Percentiles rank a stretch among this genome's conserved stretches.
phyloP scores from a whole-genome alignment of 2,797 vertebrate genomes.

The Pempheris klunzingeri region DNA sequence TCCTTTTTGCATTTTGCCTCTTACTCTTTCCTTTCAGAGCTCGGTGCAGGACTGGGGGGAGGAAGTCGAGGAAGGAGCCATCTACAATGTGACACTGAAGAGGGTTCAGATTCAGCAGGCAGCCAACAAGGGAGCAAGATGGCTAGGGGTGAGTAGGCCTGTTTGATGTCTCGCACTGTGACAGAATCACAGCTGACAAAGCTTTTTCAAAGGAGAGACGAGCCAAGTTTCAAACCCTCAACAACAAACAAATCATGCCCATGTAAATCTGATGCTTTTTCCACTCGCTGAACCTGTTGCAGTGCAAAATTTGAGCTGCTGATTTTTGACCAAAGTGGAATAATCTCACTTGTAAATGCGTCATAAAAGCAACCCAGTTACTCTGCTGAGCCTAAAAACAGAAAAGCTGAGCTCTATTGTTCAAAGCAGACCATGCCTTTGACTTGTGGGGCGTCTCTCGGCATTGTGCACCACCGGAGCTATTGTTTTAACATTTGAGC shows the following conservation, averaged over 20 bases:
- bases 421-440: conserved; percentile 4
- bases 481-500: conserved; percentile 72
- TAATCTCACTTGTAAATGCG: conserved; percentile 13
- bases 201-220: not conserved
- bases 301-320: conserved; percentile 11
- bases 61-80: conserved; percentile 96
- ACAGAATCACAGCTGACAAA: conserved; percentile 12
- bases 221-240: not conserved
- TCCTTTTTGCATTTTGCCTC: conserved; percentile 14
- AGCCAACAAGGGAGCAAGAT: conserved; percentile 96
- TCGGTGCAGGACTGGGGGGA: conserved; percentile 96
- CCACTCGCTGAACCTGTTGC: conserved; percentile 26
- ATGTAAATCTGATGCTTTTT: conserved; percentile 20
- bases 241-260: not conserved
- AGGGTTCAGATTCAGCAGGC: conserved; percentile 96
- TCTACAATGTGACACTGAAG: conserved; percentile 96
- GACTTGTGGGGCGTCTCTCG: conserved; percentile 20
- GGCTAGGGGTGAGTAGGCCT: conserved; percentile 92
- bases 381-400: conserved; percentile 25
- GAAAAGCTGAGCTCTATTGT: conserved; percentile 41
- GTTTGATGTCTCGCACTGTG: conserved; percentile 6
- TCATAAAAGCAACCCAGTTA: conserved; percentile 21
- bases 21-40: conserved; percentile 84
- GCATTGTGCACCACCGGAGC: conserved; percentile 19
- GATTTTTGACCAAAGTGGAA: conserved; percentile 21